These are phyloP conservation scores for Adelognathus sp. DNA, from an alignment of 2,888 invertebrate genomes.

Conservation along the genomic window DNA sequence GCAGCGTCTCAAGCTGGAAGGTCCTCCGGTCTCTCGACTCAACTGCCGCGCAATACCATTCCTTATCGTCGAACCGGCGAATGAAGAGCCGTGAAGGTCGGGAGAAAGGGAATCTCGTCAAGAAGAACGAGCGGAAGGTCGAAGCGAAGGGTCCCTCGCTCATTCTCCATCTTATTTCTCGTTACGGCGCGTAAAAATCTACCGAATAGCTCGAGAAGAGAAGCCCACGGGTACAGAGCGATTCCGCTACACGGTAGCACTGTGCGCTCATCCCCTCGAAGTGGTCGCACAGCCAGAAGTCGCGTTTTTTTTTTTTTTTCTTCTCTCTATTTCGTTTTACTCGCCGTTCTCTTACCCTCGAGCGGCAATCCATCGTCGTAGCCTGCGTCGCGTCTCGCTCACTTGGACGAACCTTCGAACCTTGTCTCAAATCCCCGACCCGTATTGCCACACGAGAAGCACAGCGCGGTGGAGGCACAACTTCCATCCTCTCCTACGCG, in stretches of 20 bases:
- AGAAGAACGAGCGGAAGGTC: constrained; percentile 12
- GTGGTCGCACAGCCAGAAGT: constrained; percentile 2
- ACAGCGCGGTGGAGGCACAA: constrained; percentile 30
- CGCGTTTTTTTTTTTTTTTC: constrained; percentile 6
- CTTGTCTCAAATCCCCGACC: constrained; percentile 45
- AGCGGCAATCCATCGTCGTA: constrained; percentile 49
- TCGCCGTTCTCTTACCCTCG: constrained; percentile 27
- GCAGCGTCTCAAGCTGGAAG: neutral
- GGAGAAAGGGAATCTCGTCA: neutral
- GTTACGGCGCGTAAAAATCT: constrained; percentile 34
- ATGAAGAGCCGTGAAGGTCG: neutral
- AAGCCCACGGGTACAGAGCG: neutral
- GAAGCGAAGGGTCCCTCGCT: neutral
- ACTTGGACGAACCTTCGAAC: constrained; percentile 54
- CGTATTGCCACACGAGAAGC: constrained; percentile 29
- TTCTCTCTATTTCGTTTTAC: constrained; percentile 38
- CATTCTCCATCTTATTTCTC: constrained; percentile 40
- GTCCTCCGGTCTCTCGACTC: neutral
- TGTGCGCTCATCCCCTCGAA: neutral
- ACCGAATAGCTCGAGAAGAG: constrained; percentile 6
- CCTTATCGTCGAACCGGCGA: constrained; percentile 32
- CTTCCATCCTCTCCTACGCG: constrained; percentile 33
- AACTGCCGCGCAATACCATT: constrained; percentile 6
- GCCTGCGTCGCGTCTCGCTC: constrained; percentile 4
- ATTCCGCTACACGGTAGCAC: neutral